Base-by-base conservation (phyloP, 2,113 vertebrate genomes). In the Gopherus flavomarginatus region DNA sequence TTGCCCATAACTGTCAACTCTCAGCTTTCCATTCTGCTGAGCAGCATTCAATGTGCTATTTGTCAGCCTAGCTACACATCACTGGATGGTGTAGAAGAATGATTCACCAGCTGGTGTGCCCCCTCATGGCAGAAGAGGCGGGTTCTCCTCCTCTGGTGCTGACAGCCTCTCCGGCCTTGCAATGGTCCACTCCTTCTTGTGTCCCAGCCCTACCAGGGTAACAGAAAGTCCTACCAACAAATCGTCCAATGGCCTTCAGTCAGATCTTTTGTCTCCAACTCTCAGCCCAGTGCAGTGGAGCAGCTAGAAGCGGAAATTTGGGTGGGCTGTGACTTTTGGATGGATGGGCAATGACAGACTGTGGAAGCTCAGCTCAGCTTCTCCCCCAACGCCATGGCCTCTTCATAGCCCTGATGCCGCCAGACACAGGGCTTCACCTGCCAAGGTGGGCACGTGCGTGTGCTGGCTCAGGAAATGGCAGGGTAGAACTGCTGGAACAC, bases 251-350 rank as follows among this genome's bases (percentile, higher is more conserved):
- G 31, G 31, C 31, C 29, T 65, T n/a, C 31, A n/a, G 31, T n/a
- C 31, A 65, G 31, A 16, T 65, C 31, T 65, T 65, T 35, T 7
- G 62, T 26, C 4, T 57, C 26, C 56, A 57, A 27, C 24, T 57
- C 56, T 57, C 24, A 10, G 56, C 11, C 53, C 53, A 54, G 53
- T 54, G 53, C 53, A 54, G 56, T 27, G 22, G 26, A 1, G 2
- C 5, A 57, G 56, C 56, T 27, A 57, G 56, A 57, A 57, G 26
- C 27, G 56, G 56, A 57, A 57, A 57, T 57, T 57, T 27, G 56
- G 53, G 21, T 11, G 24, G 11, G 56, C 4, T 1, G 4, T 2
- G 5, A 57, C 26, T 57, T 27, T 57, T 4, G 1, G 9, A 10
- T 57, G 24, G 9, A 57, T 22, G 26, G 56, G 24, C 56, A 57